These are phyloP conservation scores for Tethya wilhelma DNA, from an alignment of 37 sponge, comb jelly and placozoan genomes.

Conservation along the genomic window DNA sequence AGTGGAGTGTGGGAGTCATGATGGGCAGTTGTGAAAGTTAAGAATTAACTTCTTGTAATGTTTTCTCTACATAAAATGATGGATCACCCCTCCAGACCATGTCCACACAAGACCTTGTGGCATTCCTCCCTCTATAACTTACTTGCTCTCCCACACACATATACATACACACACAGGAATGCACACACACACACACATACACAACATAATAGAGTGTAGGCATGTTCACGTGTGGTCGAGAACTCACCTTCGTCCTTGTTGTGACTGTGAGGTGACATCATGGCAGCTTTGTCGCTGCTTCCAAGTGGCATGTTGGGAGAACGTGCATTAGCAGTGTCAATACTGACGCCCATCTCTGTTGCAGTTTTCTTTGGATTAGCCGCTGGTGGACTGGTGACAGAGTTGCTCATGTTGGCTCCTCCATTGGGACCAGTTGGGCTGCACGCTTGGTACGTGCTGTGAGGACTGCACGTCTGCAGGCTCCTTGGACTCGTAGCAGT, in stretches of 20 bases:
- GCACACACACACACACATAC: neutral
- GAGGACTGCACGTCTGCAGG: constrained; percentile 6
- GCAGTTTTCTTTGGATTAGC: neutral
- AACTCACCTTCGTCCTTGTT: constrained; percentile 19
- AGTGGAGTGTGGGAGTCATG: too few relatives aligned
- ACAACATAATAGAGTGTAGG: neutral
- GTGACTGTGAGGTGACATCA: constrained; percentile 26
- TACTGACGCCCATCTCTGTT: too few relatives aligned
- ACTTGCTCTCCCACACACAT: constrained; percentile 25
- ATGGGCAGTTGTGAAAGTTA: too few relatives aligned
- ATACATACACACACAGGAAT: constrained; percentile 22
- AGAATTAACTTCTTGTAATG: too few relatives aligned
- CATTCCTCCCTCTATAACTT: too few relatives aligned
- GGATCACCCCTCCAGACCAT: too few relatives aligned
- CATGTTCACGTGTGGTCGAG: too few relatives aligned
- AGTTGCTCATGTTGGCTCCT: neutral
- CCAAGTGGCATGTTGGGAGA: constrained; percentile 67
- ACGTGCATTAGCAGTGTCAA: neutral
- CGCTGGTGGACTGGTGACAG: neutral
- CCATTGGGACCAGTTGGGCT: neutral
- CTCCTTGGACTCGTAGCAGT: constrained; percentile 10
- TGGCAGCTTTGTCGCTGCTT: constrained; percentile 64
- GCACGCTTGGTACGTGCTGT: constrained; percentile 30
- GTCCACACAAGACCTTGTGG: too few relatives aligned
- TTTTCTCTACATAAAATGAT: too few relatives aligned